Evolutionary conservation across 2,797 vertebrate species (phyloP).

Genomic region (Lithobates sylvaticus): DNA sequence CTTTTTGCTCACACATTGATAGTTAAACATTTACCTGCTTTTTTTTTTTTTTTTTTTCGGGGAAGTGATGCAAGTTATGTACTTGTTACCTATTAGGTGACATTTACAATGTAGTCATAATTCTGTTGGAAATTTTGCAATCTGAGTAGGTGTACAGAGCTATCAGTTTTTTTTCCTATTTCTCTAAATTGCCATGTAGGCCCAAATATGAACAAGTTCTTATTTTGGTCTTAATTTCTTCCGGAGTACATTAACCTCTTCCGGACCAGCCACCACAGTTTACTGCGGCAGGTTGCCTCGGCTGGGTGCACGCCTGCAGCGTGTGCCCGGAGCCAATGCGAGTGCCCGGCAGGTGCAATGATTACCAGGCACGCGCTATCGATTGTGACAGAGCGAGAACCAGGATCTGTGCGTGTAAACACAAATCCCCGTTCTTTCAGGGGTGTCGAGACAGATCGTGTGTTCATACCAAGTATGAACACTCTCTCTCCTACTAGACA

Average conservation of each 20-base stretch:
- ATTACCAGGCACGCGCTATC: too few relatives aligned
- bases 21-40: not conserved
- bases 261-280: too few relatives aligned
- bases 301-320: too few relatives aligned
- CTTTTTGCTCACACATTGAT: not conserved
- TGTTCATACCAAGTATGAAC: too few relatives aligned
- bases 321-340: too few relatives aligned
- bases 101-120: not conserved
- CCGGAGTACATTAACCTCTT: not conserved
- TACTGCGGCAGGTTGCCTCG: too few relatives aligned
- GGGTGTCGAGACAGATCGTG: too few relatives aligned
- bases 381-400: too few relatives aligned
- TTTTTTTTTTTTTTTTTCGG: not conserved
- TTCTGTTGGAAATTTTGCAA: slow-evolving; percentile 2
- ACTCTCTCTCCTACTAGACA: too few relatives aligned
- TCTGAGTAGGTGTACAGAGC: slow-evolving; percentile 7
- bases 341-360: too few relatives aligned
- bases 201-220: not conserved
- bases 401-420: too few relatives aligned
- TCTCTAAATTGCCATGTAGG: not conserved
- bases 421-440: too few relatives aligned
- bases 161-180: not conserved
- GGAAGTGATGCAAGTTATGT: slow-evolving; percentile 1
- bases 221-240: not conserved
- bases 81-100: slow-evolving; percentile 34